These are phyloP conservation scores for Pipra filicauda DNA, from an alignment of 2,113 vertebrate species.

Conservation along the genomic window DNA sequence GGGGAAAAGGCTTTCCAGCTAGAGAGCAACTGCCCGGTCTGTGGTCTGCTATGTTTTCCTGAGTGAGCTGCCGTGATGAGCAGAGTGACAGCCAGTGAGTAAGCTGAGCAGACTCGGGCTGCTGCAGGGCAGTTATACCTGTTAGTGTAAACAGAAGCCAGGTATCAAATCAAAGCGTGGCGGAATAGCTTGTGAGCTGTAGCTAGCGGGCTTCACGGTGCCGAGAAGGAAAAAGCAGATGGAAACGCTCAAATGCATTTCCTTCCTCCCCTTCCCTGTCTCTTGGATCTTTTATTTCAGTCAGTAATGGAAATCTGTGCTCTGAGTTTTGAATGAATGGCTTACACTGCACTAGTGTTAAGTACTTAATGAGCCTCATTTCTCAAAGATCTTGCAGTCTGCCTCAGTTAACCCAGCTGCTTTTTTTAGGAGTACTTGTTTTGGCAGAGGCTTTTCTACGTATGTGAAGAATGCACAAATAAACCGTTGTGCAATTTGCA, in stretches of 20 bases:
- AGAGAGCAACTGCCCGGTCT: neutral
- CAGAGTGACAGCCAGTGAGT: neutral
- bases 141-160: neutral
- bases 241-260: slow-evolving; percentile 25
- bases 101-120: neutral
- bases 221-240: slow-evolving; percentile 27
- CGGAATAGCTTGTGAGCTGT: neutral
- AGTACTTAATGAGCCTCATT: slow-evolving; percentile 53
- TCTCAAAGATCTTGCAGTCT: slow-evolving; percentile 36
- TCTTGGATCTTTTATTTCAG: slow-evolving; percentile 46
- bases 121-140: slow-evolving; percentile 5
- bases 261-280: neutral
- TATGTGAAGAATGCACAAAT: slow-evolving; percentile 36
- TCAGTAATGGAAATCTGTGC: slow-evolving; percentile 22
- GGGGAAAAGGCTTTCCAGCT: neutral
- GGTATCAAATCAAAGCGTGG: neutral
- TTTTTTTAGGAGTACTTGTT: slow-evolving; percentile 58
- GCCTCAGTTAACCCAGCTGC: slow-evolving; percentile 52
- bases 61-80: neutral
- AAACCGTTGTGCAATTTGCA: slow-evolving; percentile 40
- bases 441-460: slow-evolving; percentile 38
- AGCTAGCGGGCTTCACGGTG: neutral
- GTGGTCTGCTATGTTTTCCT: neutral
- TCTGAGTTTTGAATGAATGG: slow-evolving; percentile 33
- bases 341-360: neutral